These are phyloP conservation scores for Squalus acanthias DNA, from an alignment of 2,797 vertebrate genomes.

Conservation along the genomic window DNA sequence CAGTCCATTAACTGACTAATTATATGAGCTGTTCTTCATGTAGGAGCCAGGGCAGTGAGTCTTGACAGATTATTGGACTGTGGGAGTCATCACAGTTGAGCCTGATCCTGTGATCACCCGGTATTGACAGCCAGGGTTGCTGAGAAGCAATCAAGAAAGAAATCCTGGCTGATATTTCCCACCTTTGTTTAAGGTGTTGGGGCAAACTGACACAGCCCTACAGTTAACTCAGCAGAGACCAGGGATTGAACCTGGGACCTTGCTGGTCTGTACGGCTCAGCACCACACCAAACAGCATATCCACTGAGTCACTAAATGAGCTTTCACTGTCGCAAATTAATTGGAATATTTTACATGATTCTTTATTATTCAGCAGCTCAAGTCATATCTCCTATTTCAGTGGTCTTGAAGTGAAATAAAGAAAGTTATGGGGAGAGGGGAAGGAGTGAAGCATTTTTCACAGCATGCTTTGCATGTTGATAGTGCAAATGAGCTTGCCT, in stretches of 20 bases:
- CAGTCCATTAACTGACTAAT: not conserved
- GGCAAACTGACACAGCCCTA: not conserved
- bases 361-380: not conserved
- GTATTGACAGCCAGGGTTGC: not conserved
- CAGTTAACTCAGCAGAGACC: not conserved
- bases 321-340: not conserved
- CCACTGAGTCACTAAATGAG: not conserved
- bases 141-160: not conserved
- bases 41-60: not conserved
- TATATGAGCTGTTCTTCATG: not conserved
- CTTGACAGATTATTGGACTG: not conserved
- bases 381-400: not conserved
- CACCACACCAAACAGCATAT: not conserved
- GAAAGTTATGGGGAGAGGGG: not conserved
- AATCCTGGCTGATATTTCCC: not conserved
- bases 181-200: not conserved
- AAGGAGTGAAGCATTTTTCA: not conserved
- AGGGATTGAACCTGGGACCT: not conserved
- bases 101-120: not conserved
- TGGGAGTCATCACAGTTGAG: not conserved
- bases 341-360: slow-evolving; percentile 14
- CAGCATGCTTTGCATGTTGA: slow-evolving; percentile 29
- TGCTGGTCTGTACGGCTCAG: not conserved
- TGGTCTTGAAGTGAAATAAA: not conserved
- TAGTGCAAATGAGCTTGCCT: slow-evolving; percentile 8